Conservation (phyloP, 2,113 vertebrate genomes). For the Trichechus manatus region DNA sequence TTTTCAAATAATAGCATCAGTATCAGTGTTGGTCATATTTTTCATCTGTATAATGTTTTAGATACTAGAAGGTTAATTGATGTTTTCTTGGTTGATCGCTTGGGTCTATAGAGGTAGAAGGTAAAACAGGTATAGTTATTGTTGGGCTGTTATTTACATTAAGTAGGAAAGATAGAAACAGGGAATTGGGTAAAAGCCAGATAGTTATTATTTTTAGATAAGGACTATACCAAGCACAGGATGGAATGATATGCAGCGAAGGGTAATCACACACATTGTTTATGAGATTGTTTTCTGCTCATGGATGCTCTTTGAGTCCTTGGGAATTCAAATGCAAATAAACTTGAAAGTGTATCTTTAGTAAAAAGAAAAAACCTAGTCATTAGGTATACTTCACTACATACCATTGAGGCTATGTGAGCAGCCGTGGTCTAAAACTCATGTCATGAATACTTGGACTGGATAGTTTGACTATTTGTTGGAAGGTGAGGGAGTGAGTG, state of each 20-base stretch:
- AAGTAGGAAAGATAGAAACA: background rate
- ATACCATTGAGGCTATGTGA: background rate
- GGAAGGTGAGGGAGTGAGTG: background rate
- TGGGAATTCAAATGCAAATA: conserved; percentile 27
- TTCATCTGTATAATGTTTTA: background rate
- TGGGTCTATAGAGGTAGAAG: background rate
- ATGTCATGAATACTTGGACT: background rate
- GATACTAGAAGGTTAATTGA: background rate
- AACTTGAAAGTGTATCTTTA: background rate
- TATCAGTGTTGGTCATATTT: background rate
- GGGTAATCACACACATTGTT: background rate
- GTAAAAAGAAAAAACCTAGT: background rate
- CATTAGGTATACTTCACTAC: background rate
- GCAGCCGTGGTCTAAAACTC: background rate
- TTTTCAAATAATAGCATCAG: background rate
- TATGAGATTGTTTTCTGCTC: background rate
- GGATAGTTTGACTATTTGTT: background rate
- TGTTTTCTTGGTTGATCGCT: background rate
- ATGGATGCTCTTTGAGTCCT: background rate
- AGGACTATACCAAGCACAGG: background rate
- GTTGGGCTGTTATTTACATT: background rate
- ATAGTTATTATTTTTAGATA: background rate
- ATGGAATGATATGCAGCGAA: background rate
- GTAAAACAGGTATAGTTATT: background rate
- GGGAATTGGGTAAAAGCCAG: background rate